Evolutionary conservation across 1,140 invertebrate species (phyloP).

Genomic region (Papilio helenus): DNA sequence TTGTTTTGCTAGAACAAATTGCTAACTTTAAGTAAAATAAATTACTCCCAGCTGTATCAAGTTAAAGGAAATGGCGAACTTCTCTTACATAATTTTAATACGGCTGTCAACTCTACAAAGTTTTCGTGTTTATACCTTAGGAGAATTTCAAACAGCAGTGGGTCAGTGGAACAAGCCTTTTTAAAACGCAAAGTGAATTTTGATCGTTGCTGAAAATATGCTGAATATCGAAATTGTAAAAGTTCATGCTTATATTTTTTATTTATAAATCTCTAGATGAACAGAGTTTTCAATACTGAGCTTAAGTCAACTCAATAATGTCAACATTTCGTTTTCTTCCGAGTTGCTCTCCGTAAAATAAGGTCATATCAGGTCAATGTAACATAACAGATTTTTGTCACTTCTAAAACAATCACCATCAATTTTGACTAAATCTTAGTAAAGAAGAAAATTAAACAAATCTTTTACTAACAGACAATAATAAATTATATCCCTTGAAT

Average conservation of each 20-base stretch:
- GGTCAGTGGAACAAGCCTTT: background rate
- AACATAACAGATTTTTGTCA: too few species aligned
- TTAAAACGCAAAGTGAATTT: background rate
- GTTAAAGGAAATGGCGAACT: constrained; percentile 4
- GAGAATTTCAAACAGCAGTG: constrained; percentile 7
- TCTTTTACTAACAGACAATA: too few species aligned
- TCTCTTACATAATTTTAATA: constrained; percentile 19
- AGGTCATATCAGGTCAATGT: too few species aligned
- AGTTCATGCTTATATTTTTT: background rate
- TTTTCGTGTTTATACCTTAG: constrained; percentile 18
- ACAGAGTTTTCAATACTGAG: too few species aligned
- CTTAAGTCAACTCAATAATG: too few species aligned
- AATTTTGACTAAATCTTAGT: too few species aligned
- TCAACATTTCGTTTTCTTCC: too few species aligned
- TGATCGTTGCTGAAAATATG: background rate
- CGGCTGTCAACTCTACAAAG: constrained; percentile 17
- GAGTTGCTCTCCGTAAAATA: too few species aligned
- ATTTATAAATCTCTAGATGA: too few species aligned
- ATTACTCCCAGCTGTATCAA: constrained; percentile 15
- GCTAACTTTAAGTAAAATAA: constrained; percentile 24
- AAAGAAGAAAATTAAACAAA: too few species aligned
- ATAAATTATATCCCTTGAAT: too few species aligned
- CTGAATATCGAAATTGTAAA: background rate
- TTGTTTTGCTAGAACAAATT: background rate
- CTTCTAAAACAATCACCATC: too few species aligned